Base-by-base conservation (phyloP, 2,888 invertebrate species). In the Mesopsocus fuscifrons region DNA sequence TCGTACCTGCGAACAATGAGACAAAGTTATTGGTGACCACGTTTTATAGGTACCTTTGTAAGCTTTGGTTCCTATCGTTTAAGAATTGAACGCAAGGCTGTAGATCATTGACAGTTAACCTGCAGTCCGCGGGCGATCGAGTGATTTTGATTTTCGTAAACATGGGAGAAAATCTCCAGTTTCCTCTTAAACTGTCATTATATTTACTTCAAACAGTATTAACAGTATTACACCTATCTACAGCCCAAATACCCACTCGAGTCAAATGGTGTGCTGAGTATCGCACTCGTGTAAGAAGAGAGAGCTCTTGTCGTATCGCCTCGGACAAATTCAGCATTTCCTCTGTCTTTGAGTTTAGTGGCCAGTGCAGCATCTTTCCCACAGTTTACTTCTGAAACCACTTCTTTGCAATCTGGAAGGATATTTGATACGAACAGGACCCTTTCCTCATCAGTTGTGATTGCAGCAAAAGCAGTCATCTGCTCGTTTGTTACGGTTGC, bases 291-390 rank as follows among this genome's bases (percentile, higher is more conserved):
- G 58, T 87, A 88, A 34, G 71, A 58, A 23, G 71, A 63, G 55
- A 83, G 62, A 2, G 87, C 80, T 50, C 68, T 70, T 22, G 59
- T 55, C 67, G 74, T 81, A 50, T 80, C 71, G 42, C 75, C 77
- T 51, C 69, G 70, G 50, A 74, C 74, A 52, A 84, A 87, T 3
- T 71, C 72, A 46, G 66, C 64, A 54, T 83, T 85, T 2, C 83
- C 87, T 45, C 69, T 67, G 50, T 73, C 68, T 60, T 85, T 84
- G 26, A 72, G 60, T 46, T 65, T 61, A n/a, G 68, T 62, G 6
- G 82, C 74, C 52, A 65, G 65, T 44, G 68, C 63, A 5, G 65
- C 55, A 56, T 68, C 66, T 59, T 83, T 77, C 46, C 60, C 60
- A 49, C 62, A 62, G 61, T 61, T 50, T 9, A 38, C n/a, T 38